These are phyloP conservation scores for Papilio gigon DNA, from an alignment of 2,888 invertebrate species.

Conservation along the genomic window DNA sequence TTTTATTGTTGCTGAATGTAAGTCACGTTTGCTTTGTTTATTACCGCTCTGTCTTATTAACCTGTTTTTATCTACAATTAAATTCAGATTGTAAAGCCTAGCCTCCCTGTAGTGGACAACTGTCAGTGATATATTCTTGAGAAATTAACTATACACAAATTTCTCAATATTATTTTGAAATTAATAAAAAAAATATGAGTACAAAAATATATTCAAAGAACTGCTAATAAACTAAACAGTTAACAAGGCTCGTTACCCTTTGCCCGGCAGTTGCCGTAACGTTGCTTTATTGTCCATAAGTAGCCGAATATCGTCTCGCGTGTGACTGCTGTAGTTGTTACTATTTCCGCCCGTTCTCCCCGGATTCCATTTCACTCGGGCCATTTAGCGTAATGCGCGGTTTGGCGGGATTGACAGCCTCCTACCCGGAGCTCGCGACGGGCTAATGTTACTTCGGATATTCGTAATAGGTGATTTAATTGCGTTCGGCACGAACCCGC, in stretches of 20 bases:
- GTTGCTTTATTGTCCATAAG: constrained; percentile 80
- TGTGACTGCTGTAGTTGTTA: constrained; percentile 60
- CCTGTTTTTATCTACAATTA: not conserved
- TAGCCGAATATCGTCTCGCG: constrained; percentile 60
- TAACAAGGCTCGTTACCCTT: constrained; percentile 70
- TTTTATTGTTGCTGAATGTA: not conserved
- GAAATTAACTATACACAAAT: no score
- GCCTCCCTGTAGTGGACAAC: no score
- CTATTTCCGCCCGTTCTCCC: constrained; percentile 70
- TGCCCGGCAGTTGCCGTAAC: constrained; percentile 55
- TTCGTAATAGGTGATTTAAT: constrained; percentile 66
- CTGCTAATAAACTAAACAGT: constrained; percentile 48
- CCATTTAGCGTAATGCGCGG: constrained; percentile 81
- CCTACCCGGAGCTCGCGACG: constrained; percentile 53
- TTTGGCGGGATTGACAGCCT: constrained; percentile 77
- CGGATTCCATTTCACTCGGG: constrained; percentile 67
- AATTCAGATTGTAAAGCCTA: not conserved
- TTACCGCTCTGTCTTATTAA: not conserved
- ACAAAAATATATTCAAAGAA: constrained; percentile 53
- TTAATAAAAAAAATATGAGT: constrained; percentile 45
- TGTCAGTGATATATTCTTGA: no score
- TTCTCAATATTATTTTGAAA: no score
- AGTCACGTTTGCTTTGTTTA: not conserved
- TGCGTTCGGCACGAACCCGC: constrained; percentile 36
- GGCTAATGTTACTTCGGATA: constrained; percentile 69